Evolutionary conservation across 2,797 vertebrate species (phyloP), one percentile per base, ranked within the genome.

Genomic region (Acrossocheilus fasciatus): DNA sequence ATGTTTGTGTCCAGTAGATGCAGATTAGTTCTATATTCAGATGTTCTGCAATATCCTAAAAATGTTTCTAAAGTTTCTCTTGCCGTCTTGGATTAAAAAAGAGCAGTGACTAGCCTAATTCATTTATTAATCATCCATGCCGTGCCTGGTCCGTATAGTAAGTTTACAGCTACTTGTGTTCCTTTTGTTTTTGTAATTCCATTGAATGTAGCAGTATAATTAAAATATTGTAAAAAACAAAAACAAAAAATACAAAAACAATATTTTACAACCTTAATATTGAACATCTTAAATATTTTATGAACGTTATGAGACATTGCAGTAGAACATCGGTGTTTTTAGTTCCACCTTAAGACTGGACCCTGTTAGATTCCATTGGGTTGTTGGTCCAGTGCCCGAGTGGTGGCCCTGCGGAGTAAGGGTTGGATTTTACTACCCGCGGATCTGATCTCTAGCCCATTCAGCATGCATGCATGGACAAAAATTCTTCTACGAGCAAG

Each of bases 311-410:
- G 72, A 84, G 64, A 18, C 9, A 30, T 52, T 57, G 34, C 17
- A 2, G 47, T 75, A 18, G 8, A 69, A 68, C 4, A 43, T 75
- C 26, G 34, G 10, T 26, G 7, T 52, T 50, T 50, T 17, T 15
- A 50, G 50, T 20, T 69, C 84, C 30, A 80, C 80, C 80, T 87
- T 82, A 83, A 87, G 39, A 26, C 72, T 87, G 64, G 41, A 39
- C 62, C 23, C 50, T 68, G 62, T 15, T 68, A 23, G 30, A 10
- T 64, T 54, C 26, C 17, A 12, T 23, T 72, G 82, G 82, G 18
- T 75, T 57, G 20, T 57, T 75, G 43, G 80, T 76, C 75, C 72
- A 45, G 34, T 52, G 83, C 75, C 66, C n/a, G 52, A n/a, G 64
- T 68, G 30, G 74, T 30, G 66, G 18, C 64, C 39, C 62, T 34